phyloP scores from a whole-genome alignment of 2,888 invertebrate genomes.

The Platycnemis pennipes region DNA sequence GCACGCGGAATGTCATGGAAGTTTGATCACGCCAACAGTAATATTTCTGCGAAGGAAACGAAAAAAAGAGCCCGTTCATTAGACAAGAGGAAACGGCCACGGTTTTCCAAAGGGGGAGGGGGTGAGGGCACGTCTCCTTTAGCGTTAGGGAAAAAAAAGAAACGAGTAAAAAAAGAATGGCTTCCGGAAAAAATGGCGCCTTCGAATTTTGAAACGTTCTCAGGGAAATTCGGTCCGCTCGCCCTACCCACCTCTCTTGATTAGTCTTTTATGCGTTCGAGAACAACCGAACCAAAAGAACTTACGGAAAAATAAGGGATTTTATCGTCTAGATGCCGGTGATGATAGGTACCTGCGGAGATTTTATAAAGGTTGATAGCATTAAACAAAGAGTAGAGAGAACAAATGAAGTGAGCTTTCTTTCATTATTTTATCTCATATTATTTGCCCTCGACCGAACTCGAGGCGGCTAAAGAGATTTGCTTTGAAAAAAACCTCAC shows the following conservation, averaged over 20 bases:
- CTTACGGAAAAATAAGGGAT: not conserved
- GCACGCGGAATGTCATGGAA: not conserved
- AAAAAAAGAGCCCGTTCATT: conserved; percentile 13
- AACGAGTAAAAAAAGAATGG: not conserved
- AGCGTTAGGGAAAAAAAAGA: not conserved
- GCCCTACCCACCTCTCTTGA: not conserved
- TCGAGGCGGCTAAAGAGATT: not conserved
- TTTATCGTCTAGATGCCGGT: not conserved
- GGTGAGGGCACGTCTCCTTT: not conserved
- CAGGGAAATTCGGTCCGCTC: not conserved
- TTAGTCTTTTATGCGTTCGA: not conserved
- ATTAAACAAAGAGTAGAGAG: not conserved
- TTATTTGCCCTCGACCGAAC: not conserved
- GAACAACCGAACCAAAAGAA: not conserved
- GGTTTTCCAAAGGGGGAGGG: not conserved
- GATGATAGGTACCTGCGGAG: not conserved
- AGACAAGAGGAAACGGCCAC: not conserved
- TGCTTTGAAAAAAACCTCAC: no score
- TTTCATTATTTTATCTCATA: not conserved
- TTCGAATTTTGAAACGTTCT: not conserved
- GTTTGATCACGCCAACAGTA: conserved; percentile 39
- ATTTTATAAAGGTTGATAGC: not conserved
- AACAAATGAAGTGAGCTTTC: not conserved
- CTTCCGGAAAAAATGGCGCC: not conserved
- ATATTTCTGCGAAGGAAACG: conserved; percentile 22